These are phyloP conservation scores for Melanophora roralis DNA, from an alignment of 2,888 invertebrate genomes.

Conservation along the genomic window DNA sequence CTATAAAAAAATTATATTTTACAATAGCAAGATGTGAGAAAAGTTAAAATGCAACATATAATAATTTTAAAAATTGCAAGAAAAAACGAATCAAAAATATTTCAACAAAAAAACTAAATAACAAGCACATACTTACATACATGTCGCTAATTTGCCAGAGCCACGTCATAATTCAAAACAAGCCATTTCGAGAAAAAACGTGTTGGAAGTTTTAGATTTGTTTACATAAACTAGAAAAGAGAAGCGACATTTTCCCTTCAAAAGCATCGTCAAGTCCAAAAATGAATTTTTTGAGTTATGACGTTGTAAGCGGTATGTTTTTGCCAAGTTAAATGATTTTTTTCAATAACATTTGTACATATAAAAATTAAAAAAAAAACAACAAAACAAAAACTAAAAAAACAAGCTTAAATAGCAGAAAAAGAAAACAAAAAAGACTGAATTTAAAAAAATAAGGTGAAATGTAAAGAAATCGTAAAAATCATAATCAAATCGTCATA, in stretches of 20 bases:
- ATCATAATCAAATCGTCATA: constrained; percentile 50
- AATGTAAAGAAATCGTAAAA: constrained; percentile 60
- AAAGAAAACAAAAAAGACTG: constrained; percentile 6
- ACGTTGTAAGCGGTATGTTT: no score
- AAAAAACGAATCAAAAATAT: constrained; percentile 7
- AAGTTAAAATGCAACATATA: constrained; percentile 32
- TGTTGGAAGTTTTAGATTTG: no score
- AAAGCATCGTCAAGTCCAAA: no score
- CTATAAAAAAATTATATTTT: constrained; percentile 6
- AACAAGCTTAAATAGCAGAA: neutral
- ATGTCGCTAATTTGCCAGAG: no score
- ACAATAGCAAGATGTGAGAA: constrained; percentile 19
- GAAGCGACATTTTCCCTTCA: no score
- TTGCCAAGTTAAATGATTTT: no score
- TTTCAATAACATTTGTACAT: neutral
- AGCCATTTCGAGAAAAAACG: no score
- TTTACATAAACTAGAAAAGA: no score
- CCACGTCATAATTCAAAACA: no score
- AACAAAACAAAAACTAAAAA: neutral
- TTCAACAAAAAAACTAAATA: constrained; percentile 29
- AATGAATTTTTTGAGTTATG: no score
- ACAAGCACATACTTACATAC: constrained; percentile 24
- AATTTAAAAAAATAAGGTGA: constrained; percentile 45
- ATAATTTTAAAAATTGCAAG: neutral
- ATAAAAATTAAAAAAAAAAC: constrained; percentile 13